A percentile compares a stretch with the other conserved stretches of the same genome.
These are phyloP conservation scores for Meteorus cinctellus DNA, from an alignment of 2,888 invertebrate genomes.

Conservation along the genomic window DNA sequence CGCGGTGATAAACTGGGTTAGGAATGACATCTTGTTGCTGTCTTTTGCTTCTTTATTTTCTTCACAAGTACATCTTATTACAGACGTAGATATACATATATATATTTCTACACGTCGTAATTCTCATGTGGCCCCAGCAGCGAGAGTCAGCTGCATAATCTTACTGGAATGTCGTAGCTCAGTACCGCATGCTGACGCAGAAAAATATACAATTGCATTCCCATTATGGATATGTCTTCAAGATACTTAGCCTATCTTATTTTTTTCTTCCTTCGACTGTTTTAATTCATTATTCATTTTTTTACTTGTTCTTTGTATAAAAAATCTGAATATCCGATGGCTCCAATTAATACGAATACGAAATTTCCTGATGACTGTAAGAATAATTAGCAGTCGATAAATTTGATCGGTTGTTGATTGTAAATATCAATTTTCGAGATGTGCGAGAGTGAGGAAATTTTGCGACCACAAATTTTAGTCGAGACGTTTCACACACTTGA, in stretches of 20 bases:
- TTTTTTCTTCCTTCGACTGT: neutral
- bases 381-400: no score
- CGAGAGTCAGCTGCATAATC: slow-evolving; percentile 47
- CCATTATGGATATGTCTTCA: neutral
- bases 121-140: neutral
- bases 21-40: slow-evolving; percentile 4
- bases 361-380: no score
- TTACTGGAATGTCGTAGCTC: slow-evolving; percentile 41
- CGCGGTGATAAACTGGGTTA: slow-evolving; percentile 1
- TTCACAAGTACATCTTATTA: slow-evolving; percentile 7
- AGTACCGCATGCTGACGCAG: neutral
- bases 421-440: no score
- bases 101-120: neutral
- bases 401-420: no score
- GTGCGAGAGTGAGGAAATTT: no score
- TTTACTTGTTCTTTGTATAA: neutral
- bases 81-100: neutral
- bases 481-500: no score
- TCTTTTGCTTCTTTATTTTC: neutral
- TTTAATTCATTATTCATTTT: neutral
- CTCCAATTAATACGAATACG: no score
- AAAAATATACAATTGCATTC: neutral
- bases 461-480: no score
- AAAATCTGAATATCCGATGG: neutral
- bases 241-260: neutral